Conservation (phyloP, 2,888 invertebrate species). For the Cephus rjabovi region DNA sequence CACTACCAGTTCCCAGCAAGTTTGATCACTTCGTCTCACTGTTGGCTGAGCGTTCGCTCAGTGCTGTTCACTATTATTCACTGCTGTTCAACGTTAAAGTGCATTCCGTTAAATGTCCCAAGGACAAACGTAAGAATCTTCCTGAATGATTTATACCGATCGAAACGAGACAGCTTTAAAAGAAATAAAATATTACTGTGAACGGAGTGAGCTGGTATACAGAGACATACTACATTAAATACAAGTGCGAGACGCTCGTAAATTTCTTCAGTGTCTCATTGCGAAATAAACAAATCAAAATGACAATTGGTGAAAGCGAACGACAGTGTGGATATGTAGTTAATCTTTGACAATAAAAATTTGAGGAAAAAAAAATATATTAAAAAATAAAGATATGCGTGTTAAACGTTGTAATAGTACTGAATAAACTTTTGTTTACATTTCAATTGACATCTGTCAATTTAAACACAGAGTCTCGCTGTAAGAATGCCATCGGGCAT, state of each 20-base stretch:
- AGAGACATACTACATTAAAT: neutral
- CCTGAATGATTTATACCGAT: neutral
- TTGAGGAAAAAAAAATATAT: neutral
- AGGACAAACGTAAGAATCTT: neutral
- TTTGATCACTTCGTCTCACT: conserved; percentile 5
- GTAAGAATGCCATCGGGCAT: conserved; percentile 38
- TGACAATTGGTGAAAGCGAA: neutral
- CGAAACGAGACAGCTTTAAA: neutral
- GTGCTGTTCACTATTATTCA: conserved; percentile 11
- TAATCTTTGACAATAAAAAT: neutral
- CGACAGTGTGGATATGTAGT: neutral
- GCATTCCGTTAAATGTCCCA: neutral
- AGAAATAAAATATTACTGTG: neutral
- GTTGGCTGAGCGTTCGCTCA: conserved; percentile 14
- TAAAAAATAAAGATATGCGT: neutral
- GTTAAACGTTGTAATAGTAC: neutral
- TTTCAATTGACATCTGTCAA: neutral
- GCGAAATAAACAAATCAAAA: neutral
- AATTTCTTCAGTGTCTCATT: neutral
- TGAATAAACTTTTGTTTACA: neutral
- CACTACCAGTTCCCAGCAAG: neutral
- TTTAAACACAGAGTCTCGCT: neutral
- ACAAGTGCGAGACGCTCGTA: neutral
- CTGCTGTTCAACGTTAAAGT: neutral
- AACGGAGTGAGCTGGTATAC: neutral